Percentiles rank a stretch among this genome's conserved stretches.
Conservation (phyloP, 1,140 invertebrate species). For the Euwallacea similis region DNA sequence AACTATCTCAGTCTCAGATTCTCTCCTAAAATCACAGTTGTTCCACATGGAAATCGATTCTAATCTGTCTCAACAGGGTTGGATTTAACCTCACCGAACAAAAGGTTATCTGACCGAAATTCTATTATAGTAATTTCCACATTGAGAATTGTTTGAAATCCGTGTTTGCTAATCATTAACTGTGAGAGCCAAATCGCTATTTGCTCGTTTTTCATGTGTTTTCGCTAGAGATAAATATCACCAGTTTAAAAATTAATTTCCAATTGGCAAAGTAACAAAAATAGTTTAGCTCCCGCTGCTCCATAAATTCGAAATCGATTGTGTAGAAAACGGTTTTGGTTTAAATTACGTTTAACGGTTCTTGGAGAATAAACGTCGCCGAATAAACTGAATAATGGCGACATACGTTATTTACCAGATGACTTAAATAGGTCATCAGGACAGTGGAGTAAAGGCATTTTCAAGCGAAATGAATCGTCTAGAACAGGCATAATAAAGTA, state of each 20-base stretch:
- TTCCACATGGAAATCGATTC: slow-evolving; percentile 25
- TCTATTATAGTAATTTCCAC: neutral
- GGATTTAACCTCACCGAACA: slow-evolving; percentile 12
- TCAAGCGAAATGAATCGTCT: slow-evolving; percentile 11
- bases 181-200: too few species aligned
- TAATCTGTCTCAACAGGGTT: slow-evolving; percentile 11
- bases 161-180: too few species aligned
- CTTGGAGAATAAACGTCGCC: neutral
- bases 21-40: slow-evolving; percentile 18
- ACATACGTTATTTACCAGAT: slow-evolving; percentile 14
- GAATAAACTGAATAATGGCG: slow-evolving; percentile 12
- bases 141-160: too few species aligned
- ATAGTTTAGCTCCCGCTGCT: neutral
- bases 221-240: too few species aligned
- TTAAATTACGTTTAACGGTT: slow-evolving; percentile 7
- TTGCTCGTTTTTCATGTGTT: too few species aligned
- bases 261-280: neutral
- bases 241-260: too few species aligned
- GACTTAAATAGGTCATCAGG: slow-evolving; percentile 16
- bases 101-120: slow-evolving; percentile 6
- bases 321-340: slow-evolving; percentile 1
- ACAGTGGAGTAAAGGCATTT: neutral
- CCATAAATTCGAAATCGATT: slow-evolving; percentile 1
- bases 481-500: slow-evolving; percentile 20
- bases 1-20: slow-evolving; percentile 1